These are phyloP conservation scores for Orchestia grillus DNA, from an alignment of 1,140 invertebrate genomes.

Conservation along the genomic window DNA sequence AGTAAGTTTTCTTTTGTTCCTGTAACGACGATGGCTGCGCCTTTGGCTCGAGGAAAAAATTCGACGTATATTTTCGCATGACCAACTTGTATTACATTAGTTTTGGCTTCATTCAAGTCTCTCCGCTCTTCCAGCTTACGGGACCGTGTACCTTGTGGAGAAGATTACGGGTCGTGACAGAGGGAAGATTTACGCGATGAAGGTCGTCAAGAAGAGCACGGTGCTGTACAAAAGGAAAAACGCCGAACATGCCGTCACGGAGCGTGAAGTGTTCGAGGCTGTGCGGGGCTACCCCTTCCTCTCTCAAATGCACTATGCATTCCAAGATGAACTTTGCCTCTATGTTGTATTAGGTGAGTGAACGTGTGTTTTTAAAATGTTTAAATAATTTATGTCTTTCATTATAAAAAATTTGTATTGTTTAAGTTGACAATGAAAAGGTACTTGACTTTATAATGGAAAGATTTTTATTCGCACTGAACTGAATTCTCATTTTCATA, in stretches of 20 bases:
- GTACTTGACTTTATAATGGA: neutral
- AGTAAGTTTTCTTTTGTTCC: neutral
- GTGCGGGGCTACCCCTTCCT: neutral
- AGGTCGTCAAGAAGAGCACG: constrained; percentile 95
- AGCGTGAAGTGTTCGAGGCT: neutral
- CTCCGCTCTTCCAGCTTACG: neutral
- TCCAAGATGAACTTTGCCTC: constrained; percentile 13
- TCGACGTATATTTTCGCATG: neutral
- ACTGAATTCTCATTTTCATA: neutral
- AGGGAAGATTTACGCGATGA: constrained; percentile 98
- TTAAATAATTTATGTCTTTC: neutral
- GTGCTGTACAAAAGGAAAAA: neutral
- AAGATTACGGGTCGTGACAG: constrained; percentile 92
- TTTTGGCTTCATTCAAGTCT: neutral
- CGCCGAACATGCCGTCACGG: constrained; percentile 18
- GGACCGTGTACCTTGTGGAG: constrained; percentile 75
- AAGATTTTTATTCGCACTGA: neutral
- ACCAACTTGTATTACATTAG: neutral
- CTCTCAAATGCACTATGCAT: neutral
- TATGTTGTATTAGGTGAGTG: constrained; percentile 9
- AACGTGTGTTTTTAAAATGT: neutral
- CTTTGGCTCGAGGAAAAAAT: neutral
- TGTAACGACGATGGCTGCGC: neutral
- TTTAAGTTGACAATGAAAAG: neutral
- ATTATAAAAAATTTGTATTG: neutral